Evolutionary conservation across 2,113 vertebrate genomes (phyloP).

Genomic region (Gallinago jamesoni): DNA sequence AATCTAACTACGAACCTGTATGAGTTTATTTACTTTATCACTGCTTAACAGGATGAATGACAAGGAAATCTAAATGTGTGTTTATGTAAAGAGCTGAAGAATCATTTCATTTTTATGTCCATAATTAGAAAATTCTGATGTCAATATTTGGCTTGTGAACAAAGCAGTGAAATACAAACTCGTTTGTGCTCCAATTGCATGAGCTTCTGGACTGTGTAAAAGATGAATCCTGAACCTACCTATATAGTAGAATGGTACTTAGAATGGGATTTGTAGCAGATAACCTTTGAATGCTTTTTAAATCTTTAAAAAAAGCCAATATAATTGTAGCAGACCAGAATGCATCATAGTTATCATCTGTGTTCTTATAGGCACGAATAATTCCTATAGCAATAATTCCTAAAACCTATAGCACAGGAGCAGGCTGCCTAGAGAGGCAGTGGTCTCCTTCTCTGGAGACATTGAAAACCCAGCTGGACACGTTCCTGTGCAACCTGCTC

Average conservation of each 20-base stretch:
- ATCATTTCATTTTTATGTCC: background rate
- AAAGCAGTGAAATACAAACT: background rate
- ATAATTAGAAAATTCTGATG: background rate
- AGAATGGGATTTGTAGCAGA: background rate
- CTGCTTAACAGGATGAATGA: background rate
- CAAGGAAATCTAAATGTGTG: background rate
- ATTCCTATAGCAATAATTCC: background rate
- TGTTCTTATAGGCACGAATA: background rate
- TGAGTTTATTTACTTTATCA: background rate
- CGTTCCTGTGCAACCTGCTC: too few relatives aligned
- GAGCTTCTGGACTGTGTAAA: background rate
- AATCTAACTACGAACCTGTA: background rate
- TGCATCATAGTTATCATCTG: background rate
- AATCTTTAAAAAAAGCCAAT: background rate
- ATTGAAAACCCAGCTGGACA: too few relatives aligned
- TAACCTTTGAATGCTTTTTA: background rate
- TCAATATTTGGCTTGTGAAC: background rate
- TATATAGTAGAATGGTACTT: background rate
- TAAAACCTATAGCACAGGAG: too few relatives aligned
- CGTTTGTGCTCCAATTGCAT: background rate
- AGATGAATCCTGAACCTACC: background rate
- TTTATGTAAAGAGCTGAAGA: background rate
- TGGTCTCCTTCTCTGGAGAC: too few relatives aligned
- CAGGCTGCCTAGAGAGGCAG: too few relatives aligned
- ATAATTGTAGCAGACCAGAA: background rate